These are phyloP conservation scores for Scartelaos histophorus DNA, from an alignment of 2,113 vertebrate genomes.

Conservation along the genomic window DNA sequence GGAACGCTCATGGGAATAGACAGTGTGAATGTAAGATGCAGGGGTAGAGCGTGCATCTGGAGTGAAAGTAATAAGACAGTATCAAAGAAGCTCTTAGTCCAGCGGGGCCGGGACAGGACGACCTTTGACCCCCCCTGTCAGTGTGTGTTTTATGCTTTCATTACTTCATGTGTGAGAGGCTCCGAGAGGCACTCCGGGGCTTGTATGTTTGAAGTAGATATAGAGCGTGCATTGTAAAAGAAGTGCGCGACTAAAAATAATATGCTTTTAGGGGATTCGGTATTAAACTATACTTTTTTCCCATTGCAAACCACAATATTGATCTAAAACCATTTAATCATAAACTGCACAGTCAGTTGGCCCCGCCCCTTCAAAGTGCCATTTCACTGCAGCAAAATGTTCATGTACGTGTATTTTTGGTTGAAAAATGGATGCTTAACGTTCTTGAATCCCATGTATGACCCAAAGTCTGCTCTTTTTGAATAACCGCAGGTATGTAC, in stretches of 20 bases:
- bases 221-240: background rate
- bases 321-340: too few relatives aligned
- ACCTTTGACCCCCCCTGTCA: conserved; percentile 37
- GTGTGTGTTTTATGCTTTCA: conserved; percentile 45
- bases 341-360: too few relatives aligned
- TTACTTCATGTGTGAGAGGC: conserved; percentile 44
- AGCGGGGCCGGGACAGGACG: conserved; percentile 20
- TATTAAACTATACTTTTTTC: background rate
- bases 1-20: conserved; percentile 47
- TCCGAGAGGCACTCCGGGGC: conserved; percentile 4
- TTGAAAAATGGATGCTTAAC: too few relatives aligned
- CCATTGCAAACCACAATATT: too few relatives aligned
- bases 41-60: conserved; percentile 30
- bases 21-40: conserved; percentile 43
- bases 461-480: too few relatives aligned
- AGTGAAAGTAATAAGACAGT: conserved; percentile 50
- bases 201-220: conserved; percentile 11
- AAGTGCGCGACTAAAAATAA: background rate
- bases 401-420: too few relatives aligned
- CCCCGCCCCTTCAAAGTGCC: too few relatives aligned
- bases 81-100: conserved; percentile 49
- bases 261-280: background rate
- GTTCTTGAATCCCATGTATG: too few relatives aligned
- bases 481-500: too few relatives aligned
- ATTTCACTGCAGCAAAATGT: too few relatives aligned